Evolutionary conservation across 2,113 vertebrate genomes (phyloP).

Genomic region (Loxodonta africana): DNA sequence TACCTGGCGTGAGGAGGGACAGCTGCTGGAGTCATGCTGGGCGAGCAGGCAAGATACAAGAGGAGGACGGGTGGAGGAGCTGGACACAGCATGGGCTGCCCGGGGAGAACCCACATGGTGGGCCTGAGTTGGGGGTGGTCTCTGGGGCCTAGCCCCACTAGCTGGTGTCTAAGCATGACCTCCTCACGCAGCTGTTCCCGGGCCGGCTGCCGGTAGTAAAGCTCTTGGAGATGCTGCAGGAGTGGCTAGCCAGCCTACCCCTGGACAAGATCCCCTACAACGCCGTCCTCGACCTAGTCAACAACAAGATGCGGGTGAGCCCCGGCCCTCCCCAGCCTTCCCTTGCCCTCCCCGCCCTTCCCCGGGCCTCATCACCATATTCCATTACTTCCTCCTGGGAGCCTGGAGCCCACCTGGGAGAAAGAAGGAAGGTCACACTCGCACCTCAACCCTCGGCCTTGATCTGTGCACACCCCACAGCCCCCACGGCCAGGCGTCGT

Average conservation of each 20-base stretch:
- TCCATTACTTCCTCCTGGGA: too few species aligned
- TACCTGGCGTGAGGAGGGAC: background rate
- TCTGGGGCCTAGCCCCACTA: background rate
- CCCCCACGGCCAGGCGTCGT: too few species aligned
- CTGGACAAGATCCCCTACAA: slow-evolving; percentile 95
- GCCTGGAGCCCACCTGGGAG: too few species aligned
- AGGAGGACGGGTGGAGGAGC: too few species aligned
- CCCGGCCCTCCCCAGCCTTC: background rate
- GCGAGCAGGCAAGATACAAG: too few species aligned
- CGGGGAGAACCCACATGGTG: too few species aligned
- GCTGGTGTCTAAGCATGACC: background rate
- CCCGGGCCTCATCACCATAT: too few species aligned
- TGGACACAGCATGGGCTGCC: too few species aligned
- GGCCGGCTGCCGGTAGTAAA: slow-evolving; percentile 93
- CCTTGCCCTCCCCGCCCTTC: background rate
- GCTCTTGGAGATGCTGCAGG: slow-evolving; percentile 95
- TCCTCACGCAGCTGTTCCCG: slow-evolving; percentile 93
- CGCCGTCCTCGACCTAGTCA: slow-evolving; percentile 96
- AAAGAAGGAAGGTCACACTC: too few species aligned
- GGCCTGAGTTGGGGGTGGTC: background rate
- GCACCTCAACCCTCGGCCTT: too few species aligned
- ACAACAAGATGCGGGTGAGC: slow-evolving; percentile 98
- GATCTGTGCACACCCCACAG: too few species aligned
- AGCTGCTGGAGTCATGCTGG: too few species aligned
- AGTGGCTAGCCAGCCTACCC: slow-evolving; percentile 96